Percentiles rank a stretch among this genome's conserved stretches.
These are phyloP conservation scores for Tricholaema leucomelas DNA, from an alignment of 2,113 vertebrate species.

Conservation along the genomic window DNA sequence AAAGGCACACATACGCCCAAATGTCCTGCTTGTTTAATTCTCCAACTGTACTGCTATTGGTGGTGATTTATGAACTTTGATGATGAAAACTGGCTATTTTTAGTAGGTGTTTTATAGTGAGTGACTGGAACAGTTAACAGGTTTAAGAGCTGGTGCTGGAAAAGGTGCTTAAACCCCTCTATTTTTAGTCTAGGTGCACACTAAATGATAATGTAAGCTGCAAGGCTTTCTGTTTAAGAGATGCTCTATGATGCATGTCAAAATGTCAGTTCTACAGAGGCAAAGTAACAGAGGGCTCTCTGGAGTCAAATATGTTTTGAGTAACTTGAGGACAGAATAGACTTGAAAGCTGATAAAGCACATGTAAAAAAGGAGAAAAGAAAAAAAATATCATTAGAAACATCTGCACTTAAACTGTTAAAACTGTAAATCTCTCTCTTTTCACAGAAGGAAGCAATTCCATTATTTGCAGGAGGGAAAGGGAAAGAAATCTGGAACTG, in stretches of 20 bases:
- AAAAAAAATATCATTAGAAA: not conserved
- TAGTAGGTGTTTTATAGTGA: not conserved
- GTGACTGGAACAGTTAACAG: not conserved
- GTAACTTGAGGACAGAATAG: not conserved
- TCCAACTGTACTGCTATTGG: not conserved
- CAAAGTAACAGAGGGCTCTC: not conserved
- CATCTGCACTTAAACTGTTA: not conserved
- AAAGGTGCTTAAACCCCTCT: not conserved
- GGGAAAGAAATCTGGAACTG: constrained; percentile 81
- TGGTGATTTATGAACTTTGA: not conserved
- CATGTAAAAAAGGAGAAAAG: not conserved
- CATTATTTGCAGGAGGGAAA: constrained; percentile 88
- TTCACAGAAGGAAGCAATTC: constrained; percentile 89
- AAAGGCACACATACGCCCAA: not conserved
- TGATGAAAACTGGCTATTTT: not conserved
- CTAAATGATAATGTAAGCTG: not conserved
- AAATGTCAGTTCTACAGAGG: not conserved
- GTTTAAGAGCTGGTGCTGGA: not conserved
- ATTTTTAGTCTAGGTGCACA: not conserved
- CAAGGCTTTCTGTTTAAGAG: not conserved
- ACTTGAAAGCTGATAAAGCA: not conserved
- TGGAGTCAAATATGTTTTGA: not conserved
- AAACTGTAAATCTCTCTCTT: constrained; percentile 13
- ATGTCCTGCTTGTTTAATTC: not conserved
- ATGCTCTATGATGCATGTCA: not conserved